Conservation (phyloP, 2,113 vertebrate genomes). For the Heliornis fulica region DNA sequence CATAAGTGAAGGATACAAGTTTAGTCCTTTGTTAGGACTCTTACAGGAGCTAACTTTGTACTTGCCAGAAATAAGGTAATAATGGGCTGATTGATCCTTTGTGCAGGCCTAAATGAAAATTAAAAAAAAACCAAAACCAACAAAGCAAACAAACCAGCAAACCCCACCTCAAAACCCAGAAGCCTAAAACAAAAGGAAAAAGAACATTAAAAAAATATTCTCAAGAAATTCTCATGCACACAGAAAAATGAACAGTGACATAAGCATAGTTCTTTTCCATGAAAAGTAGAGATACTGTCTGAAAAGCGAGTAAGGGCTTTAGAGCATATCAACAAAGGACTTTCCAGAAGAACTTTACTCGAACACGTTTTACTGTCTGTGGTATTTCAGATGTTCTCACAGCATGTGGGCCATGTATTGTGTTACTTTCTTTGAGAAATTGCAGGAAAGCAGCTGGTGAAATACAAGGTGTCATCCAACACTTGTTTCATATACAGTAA, state of each 20-base stretch:
- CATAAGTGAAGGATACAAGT: background rate
- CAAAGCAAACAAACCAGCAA: too few relatives aligned
- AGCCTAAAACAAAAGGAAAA: background rate
- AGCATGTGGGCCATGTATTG: constrained; percentile 22
- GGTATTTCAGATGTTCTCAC: constrained; percentile 48
- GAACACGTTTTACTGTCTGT: constrained; percentile 12
- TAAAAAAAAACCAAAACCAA: background rate
- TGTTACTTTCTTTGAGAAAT: constrained; percentile 24
- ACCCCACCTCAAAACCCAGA: background rate
- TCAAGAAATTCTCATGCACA: background rate
- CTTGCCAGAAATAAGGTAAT: background rate
- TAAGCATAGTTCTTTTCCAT: background rate
- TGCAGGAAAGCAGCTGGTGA: constrained; percentile 30
- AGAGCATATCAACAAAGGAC: background rate
- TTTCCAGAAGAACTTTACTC: constrained; percentile 18
- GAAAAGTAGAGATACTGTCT: background rate
- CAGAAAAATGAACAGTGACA: background rate
- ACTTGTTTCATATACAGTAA: constrained; percentile 4
- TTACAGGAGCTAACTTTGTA: background rate
- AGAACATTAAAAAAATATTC: background rate
- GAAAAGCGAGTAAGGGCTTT: background rate
- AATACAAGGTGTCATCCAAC: constrained; percentile 34
- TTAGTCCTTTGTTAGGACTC: background rate
- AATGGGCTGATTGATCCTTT: background rate
- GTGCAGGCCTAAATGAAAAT: background rate